Evolutionary conservation across 2,888 invertebrate species (phyloP), one percentile per base, ranked within the genome.

Genomic region (Allophyes oxyacanthae): DNA sequence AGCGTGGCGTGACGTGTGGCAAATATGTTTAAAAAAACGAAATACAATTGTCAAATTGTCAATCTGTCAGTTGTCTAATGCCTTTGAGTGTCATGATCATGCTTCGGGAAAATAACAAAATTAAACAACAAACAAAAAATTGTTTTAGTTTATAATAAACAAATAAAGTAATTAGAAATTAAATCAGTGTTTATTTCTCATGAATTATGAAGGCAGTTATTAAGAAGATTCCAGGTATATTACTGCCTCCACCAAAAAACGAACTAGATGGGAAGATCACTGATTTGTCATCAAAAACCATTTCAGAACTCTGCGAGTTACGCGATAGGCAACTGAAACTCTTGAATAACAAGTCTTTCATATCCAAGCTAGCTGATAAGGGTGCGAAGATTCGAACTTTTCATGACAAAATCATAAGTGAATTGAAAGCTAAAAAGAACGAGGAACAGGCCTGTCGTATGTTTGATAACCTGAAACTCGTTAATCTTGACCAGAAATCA

Each of bases 241-340:
- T 94, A 60, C 87, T 88, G 32, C 84, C 92, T 10, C 84, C 84
- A 6, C 86, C 91, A 0, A 95, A 88, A 82, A 91, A 81, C 51
- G 94, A 95, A 83, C 82, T 90, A 34, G 95, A 95, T 77, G 95
- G 95, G 5, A 95, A 94, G 79, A 88, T 95, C 13, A 88, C 90
- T 7, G 85, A 95, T 81, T 83, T 95, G 49, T 82, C 88, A 8
- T 82, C 86, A 0, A 95, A 94, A 84, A 85, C 86, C 11, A 84
- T 89, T 58, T 75, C 87, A 34, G 95, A 95, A 80, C 83, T 95
- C 25, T 45, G 85, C 30, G 95, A 95, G 73, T 81, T 95, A 30
- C 83, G 94, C 44, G 92, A 94, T 43, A 90, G 96, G 37, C 95
- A 96, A 78, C 72, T 91, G 37, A 95, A 95, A 82, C 85, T 96